phyloP scores from a whole-genome alignment of 1,140 invertebrate genomes.

The Aricia agestis region DNA sequence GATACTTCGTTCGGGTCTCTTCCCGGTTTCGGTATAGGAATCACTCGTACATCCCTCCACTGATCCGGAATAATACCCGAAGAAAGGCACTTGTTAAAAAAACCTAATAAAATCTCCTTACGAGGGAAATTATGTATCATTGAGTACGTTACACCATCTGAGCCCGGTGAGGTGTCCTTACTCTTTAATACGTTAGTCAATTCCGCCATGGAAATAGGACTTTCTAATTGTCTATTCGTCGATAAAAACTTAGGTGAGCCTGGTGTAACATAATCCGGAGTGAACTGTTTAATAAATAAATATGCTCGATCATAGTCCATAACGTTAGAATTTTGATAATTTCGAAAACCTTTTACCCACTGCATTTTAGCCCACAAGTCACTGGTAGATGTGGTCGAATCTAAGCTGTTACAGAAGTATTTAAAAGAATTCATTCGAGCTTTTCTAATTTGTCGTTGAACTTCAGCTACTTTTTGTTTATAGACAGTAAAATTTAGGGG shows the following conservation, averaged over 20 bases:
- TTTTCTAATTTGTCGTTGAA: conserved; percentile 18
- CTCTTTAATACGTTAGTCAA: conserved; percentile 4
- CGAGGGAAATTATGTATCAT: conserved; percentile 17
- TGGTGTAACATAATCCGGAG: conserved; percentile 17
- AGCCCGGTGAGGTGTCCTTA: conserved; percentile 10
- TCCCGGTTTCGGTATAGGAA: background rate
- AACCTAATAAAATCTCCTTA: conserved; percentile 8
- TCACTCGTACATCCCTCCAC: conserved; percentile 17
- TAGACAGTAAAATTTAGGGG: conserved; percentile 23
- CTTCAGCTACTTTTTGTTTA: conserved; percentile 8
- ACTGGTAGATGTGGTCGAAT: conserved; percentile 22
- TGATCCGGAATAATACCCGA: conserved; percentile 7
- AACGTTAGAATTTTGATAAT: background rate
- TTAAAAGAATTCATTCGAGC: conserved; percentile 18
- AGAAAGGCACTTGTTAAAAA: conserved; percentile 13
- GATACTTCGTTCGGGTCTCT: background rate
- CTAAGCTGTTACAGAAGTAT: conserved; percentile 28
- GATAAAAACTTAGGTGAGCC: conserved; percentile 17
- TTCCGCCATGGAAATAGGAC: conserved; percentile 17
- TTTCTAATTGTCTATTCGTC: conserved; percentile 1
- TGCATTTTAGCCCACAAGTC: conserved; percentile 33
- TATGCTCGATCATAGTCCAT: conserved; percentile 3
- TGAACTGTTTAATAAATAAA: conserved; percentile 5
- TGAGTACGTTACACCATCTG: conserved; percentile 15
- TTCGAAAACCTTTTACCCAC: conserved; percentile 31